These are phyloP conservation scores for Lophura nycthemera DNA, from an alignment of 2,113 vertebrate genomes.

Conservation along the genomic window DNA sequence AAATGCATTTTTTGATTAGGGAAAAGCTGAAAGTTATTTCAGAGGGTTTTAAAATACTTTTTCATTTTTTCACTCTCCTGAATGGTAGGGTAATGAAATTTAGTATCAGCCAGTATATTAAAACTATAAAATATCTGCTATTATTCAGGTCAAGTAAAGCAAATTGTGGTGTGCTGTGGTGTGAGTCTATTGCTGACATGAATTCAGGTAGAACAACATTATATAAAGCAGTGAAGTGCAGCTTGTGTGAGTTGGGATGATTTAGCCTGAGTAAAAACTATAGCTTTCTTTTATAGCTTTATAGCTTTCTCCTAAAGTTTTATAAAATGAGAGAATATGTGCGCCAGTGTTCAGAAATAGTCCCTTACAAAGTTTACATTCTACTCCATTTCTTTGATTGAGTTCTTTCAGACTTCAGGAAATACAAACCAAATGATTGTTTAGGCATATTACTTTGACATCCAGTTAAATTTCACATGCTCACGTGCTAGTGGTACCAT, in stretches of 20 bases:
- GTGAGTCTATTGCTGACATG: not conserved
- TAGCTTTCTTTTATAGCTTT: not conserved
- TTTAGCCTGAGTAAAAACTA: not conserved
- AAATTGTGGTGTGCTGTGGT: not conserved
- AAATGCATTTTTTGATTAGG: not conserved
- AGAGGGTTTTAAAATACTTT: not conserved
- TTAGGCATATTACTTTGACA: not conserved
- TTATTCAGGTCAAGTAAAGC: not conserved
- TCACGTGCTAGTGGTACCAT: not conserved
- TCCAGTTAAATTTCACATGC: not conserved
- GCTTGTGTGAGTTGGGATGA: not conserved
- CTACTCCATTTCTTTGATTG: not conserved
- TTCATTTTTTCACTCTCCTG: not conserved
- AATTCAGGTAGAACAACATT: not conserved
- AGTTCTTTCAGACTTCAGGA: not conserved
- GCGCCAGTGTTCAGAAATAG: not conserved
- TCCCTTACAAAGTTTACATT: not conserved
- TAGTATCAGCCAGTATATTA: not conserved
- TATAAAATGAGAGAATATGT: not conserved
- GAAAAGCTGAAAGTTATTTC: not conserved
- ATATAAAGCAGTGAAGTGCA: not conserved
- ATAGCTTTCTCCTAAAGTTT: not conserved
- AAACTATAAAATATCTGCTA: not conserved
- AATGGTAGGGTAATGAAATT: not conserved
- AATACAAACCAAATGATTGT: not conserved